Percentiles rank a stretch among this genome's conserved stretches.
Evolutionary conservation across 1,140 invertebrate species (phyloP).

Genomic region (Contarinia nasturtii): DNA sequence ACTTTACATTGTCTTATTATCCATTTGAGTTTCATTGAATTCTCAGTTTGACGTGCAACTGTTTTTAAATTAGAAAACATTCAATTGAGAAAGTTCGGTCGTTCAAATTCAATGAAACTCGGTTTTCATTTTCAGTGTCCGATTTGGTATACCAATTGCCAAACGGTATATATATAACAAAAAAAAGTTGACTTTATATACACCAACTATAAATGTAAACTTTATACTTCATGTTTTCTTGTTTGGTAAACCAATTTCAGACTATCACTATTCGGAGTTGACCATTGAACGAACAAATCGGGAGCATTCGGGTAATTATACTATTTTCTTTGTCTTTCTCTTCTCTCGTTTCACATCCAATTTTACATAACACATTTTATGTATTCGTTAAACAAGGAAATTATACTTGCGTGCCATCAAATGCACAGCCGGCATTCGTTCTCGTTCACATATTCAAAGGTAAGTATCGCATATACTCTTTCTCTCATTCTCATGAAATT

Average conservation of each 20-base stretch:
- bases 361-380: too few relatives aligned
- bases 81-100: too few relatives aligned
- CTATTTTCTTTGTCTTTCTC: too few relatives aligned
- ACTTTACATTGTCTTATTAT: background rate
- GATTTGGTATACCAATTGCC: too few relatives aligned
- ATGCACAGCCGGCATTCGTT: conserved; percentile 63
- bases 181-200: too few relatives aligned
- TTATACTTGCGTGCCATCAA: conserved; percentile 72
- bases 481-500: background rate
- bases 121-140: too few relatives aligned
- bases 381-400: too few relatives aligned
- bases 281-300: conserved; percentile 43
- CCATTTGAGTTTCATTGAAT: background rate
- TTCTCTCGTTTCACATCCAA: too few relatives aligned
- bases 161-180: too few relatives aligned
- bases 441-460: conserved; percentile 75
- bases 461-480: conserved; percentile 20
- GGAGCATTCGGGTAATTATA: conserved; percentile 69
- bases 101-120: too few relatives aligned
- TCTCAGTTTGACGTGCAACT: background rate
- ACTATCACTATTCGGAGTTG: conserved; percentile 38
- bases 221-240: too few relatives aligned
- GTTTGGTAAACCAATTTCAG: conserved; percentile 13
- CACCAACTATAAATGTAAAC: background rate
- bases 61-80: background rate